Conservation (phyloP, 2,113 vertebrate species). For the Salvelinus sp. region DNA sequence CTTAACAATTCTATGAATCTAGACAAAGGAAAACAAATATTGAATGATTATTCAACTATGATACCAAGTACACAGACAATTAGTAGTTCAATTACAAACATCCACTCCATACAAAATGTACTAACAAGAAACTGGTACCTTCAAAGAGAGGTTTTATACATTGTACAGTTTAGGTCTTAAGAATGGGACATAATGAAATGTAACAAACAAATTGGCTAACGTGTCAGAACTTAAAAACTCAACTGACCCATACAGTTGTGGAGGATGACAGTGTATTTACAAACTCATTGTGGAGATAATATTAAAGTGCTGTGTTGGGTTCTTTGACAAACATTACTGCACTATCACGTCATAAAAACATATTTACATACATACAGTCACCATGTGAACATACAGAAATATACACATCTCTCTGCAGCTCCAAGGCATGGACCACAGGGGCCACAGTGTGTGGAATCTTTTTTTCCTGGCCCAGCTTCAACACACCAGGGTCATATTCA, state of each 20-base stretch:
- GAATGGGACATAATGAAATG: no score
- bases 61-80: conserved; percentile 2
- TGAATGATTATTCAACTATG: conserved; percentile 9
- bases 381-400: background rate
- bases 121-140: background rate
- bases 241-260: background rate
- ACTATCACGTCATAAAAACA: background rate
- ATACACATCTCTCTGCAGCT: conserved; percentile 16
- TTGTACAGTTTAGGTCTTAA: conserved; percentile 9
- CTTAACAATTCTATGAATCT: conserved; percentile 23
- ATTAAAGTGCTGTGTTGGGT: background rate
- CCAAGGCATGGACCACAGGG: conserved; percentile 3
- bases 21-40: conserved; percentile 16
- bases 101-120: conserved; percentile 1
- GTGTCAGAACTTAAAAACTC: background rate
- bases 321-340: background rate
- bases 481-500: no score
- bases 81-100: conserved; percentile 25
- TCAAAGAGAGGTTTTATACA: background rate
- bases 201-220: background rate
- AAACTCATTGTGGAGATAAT: background rate
- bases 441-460: no score
- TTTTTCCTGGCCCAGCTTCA: no score
- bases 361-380: background rate
- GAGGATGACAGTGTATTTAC: background rate